Evolutionary conservation across 2,113 vertebrate species (phyloP).

Genomic region (Castor canadensis): DNA sequence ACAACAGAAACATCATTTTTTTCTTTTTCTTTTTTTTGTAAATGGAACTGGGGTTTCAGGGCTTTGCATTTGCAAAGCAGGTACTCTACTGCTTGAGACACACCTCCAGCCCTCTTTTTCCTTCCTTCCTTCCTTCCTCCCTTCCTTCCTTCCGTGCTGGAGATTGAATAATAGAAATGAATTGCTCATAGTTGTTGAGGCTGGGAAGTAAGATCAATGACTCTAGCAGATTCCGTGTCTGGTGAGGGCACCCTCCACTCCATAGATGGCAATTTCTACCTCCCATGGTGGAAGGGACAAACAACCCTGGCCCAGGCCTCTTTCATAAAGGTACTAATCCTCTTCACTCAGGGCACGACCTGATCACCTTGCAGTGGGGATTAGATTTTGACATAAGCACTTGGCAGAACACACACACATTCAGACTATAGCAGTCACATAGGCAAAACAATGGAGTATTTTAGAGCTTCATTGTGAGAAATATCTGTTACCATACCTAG

Average conservation of each 20-base stretch:
- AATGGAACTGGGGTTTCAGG: too few relatives aligned
- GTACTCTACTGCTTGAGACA: too few relatives aligned
- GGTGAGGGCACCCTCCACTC: background rate
- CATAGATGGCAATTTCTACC: background rate
- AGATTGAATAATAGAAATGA: background rate
- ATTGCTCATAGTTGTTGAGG: background rate
- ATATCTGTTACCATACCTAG: background rate
- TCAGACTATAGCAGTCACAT: background rate
- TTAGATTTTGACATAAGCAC: background rate
- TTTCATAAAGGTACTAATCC: background rate
- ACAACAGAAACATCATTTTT: background rate
- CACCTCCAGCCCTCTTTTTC: too few relatives aligned
- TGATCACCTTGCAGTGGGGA: background rate
- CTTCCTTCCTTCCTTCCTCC: too few relatives aligned
- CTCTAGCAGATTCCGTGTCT: too few relatives aligned
- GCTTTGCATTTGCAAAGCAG: too few relatives aligned
- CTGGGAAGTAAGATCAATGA: background rate
- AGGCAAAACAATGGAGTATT: background rate
- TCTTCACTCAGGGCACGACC: background rate
- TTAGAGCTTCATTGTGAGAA: background rate
- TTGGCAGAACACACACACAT: background rate
- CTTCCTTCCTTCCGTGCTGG: too few relatives aligned
- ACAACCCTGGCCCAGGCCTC: background rate
- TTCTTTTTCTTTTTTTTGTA: background rate
- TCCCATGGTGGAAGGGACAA: background rate